Percentiles rank a stretch among this genome's conserved stretches.
Conservation (phyloP, 2,113 vertebrate species). For the Alexandromys fortis region DNA sequence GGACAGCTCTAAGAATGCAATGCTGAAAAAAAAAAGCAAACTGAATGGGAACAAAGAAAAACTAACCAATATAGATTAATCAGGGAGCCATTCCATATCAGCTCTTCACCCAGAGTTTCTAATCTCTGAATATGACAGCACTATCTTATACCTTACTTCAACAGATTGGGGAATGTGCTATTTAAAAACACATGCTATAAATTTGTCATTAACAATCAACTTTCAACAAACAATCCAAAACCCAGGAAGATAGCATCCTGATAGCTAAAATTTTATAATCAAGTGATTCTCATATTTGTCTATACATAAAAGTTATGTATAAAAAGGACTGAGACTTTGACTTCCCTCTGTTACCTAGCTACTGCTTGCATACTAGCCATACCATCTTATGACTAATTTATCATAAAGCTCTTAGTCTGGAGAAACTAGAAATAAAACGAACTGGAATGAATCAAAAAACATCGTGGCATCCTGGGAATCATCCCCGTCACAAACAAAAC, state of each 20-base stretch:
- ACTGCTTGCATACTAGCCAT: conserved; percentile 44
- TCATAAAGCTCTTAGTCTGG: conserved; percentile 16
- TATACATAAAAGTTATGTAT: conserved; percentile 5
- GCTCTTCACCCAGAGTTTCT: conserved; percentile 7
- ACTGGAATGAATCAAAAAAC: conserved; percentile 37
- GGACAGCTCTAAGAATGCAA: not conserved
- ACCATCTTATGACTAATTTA: conserved; percentile 59
- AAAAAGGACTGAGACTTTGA: conserved; percentile 15
- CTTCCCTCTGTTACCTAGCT: conserved; percentile 48
- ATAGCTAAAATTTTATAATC: conserved; percentile 18
- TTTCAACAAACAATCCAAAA: conserved; percentile 21
- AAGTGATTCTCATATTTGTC: not conserved
- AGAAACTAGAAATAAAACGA: conserved; percentile 64
- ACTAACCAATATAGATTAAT: conserved; percentile 39
- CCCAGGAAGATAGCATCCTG: not conserved
- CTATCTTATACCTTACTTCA: conserved; percentile 26
- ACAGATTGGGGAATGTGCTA: not conserved
- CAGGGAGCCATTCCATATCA: not conserved
- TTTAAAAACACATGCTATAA: not conserved
- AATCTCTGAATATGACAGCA: conserved; percentile 28
- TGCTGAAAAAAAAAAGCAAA: not conserved
- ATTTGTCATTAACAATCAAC: conserved; percentile 12
- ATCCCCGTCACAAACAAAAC: conserved; percentile 25
- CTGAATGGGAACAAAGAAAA: not conserved
- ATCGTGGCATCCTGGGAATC: conserved; percentile 44